Evolutionary conservation across 2,888 invertebrate genomes (phyloP), one percentile per base, ranked within the genome.

Genomic region (Lomographa bimaculata): DNA sequence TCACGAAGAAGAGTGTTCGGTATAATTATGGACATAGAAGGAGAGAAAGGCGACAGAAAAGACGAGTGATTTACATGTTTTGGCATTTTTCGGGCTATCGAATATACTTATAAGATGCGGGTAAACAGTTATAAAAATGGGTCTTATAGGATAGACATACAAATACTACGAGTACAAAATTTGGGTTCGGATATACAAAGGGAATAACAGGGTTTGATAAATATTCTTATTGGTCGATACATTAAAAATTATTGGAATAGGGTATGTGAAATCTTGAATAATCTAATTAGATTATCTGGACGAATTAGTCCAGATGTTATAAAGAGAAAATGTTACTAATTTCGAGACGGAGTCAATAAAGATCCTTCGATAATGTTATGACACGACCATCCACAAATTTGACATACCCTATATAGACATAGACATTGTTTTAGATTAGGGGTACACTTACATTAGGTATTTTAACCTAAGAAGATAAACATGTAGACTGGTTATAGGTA

Each of bases 81-180:
- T 9, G 40, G 30, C 16, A 28, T 36, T 27, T 7, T 19, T 10
- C 25, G 12, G 21, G 18, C 7, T 34, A 6, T 41, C 17, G 2
- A 29, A 25, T 30, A 41, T n/a, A n/a, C n/a, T n/a, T n/a, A n/a
- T 12, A 43, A 24, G 23, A 30, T 27, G 33, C 7, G 32, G 33
- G 46, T 54, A 61, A 49, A 58, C 44, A 46, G 57, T 38, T 63
- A 61, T 57, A 56, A 67, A 64, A 64, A 64, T 65, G 64, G 61
- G 64, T 62, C 64, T 50, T 47, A 47, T 43, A 32, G 49, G 48
- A 57, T 50, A 41, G 46, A 50, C 38, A 43, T 40, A 54, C 53
- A 60, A 47, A 54, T 44, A 43, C 50, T 61, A 58, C 54, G 50
- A 27, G 29, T 49, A 54, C 30, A 50, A 54, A 54, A 48, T 21